Base-by-base conservation (phyloP, 2,113 vertebrate genomes). In the Pomatorhinus ruficollis region DNA sequence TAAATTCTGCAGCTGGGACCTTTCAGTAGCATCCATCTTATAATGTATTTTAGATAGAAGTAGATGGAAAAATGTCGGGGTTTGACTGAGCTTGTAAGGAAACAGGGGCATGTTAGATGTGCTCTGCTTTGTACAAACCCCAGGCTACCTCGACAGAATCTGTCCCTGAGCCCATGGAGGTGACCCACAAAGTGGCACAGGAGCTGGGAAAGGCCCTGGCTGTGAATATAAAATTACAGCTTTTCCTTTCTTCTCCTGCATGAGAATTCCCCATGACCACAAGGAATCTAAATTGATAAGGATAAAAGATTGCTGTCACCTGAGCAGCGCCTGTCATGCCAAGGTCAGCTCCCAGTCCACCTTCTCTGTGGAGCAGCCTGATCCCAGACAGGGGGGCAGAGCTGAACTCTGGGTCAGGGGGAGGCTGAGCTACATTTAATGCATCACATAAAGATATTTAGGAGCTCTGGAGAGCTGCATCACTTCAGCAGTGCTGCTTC, bases 401-500 rank as follows among this genome's bases (percentile, higher is more conserved):
- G 39, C 16, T 64, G 61, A 79, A 56, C 53, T 24, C 33, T 6
- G 53, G 45, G 63, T 89, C 50, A 77, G 57, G 13, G 21, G 6
- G 9, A 91, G 21, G 20, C 1, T 42, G 30, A 75, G 52, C 33
- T 54, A 17, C 14, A 20, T 61, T 37, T 82, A 70, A 18, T 23
- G 6, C 20, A 59, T 1, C 17, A 52, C 0, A 0, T 56, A 16
- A 53, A 64, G 10, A 6, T 13, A 33, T 65, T 65, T 14, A n/a
- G 12, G n/a, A 10, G 11, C 39, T 71, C 85, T 85, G 65, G 42
- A 85, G 75, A 82, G 9, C 35, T 35, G 39, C 6, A 15, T 10
- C 15, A 11, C 44, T 27, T 63, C 56, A 68, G 28, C 18, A 54
- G 21, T 4, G 8, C 33, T 82, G 61, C 57, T 56, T 85, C 45